These are phyloP conservation scores for Pachypanchax playfairii DNA, from an alignment of 2,113 vertebrate genomes.

Conservation along the genomic window DNA sequence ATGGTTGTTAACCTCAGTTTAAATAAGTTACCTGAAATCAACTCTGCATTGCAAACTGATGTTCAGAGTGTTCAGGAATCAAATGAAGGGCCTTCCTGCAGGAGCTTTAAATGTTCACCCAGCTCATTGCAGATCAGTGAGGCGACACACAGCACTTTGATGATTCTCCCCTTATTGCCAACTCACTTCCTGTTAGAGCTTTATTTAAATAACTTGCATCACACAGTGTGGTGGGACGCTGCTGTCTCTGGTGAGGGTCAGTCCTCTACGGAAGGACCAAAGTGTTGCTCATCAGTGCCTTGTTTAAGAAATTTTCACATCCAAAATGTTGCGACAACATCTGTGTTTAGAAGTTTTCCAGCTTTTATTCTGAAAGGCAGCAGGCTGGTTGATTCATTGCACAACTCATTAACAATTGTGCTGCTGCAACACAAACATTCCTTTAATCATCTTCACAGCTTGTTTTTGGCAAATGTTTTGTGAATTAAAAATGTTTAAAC, in stretches of 20 bases:
- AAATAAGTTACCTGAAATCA: too few species aligned
- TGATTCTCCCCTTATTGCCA: slow-evolving; percentile 13
- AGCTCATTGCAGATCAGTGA: too few species aligned
- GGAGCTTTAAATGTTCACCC: too few species aligned
- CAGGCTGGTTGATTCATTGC: not conserved
- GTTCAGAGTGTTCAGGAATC: too few species aligned
- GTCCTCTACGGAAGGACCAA: slow-evolving; percentile 35
- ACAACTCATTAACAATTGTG: not conserved
- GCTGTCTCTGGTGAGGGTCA: too few species aligned
- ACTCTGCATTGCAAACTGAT: too few species aligned
- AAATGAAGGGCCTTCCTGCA: too few species aligned
- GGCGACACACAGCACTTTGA: too few species aligned
- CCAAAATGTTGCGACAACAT: not conserved
- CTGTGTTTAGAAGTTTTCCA: not conserved
- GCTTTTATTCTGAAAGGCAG: not conserved
- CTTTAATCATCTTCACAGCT: not conserved
- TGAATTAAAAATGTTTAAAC: not conserved
- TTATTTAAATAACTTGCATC: too few species aligned
- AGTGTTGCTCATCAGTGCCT: slow-evolving; percentile 40
- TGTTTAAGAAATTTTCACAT: slow-evolving; percentile 11
- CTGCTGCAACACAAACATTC: slow-evolving; percentile 1
- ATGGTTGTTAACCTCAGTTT: not conserved
- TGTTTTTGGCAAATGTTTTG: not conserved
- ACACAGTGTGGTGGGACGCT: too few species aligned
- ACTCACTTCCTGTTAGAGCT: slow-evolving; percentile 2